Evolutionary conservation across 2,888 invertebrate genomes (phyloP), one percentile per base, ranked within the genome.

Genomic region (Arctia plantaginis): DNA sequence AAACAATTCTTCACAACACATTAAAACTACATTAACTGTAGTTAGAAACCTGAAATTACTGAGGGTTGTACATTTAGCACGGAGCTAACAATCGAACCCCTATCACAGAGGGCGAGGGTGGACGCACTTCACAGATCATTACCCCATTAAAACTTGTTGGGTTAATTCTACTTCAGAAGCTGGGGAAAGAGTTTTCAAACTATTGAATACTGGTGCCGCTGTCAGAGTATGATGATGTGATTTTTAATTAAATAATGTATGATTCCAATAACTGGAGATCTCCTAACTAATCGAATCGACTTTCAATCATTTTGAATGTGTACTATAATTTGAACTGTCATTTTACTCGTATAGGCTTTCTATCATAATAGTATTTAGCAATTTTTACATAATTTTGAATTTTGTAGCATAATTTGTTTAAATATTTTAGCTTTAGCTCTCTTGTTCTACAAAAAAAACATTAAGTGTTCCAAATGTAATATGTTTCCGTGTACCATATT

Each of bases 121-220:
- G 81, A 78, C 76, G 72, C 84, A 80, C 83, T 85, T 85, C 82
- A 79, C 85, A 85, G 86, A 87, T 89, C 87, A 89, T 89, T 90
- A 87, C 84, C 80, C 84, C 81, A 85, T 89, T 88, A 89, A 82
- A 88, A 89, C 82, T 88, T 87, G 78, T 76, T 72, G 81, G 81
- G 84, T 77, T 85, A 85, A 82, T 85, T 86, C 85, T 80, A 80
- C 77, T 81, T 70, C 15, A 59, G 33, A 41, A 44, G 39, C 27
- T 20, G 23, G 13, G 4, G 44, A 59, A 65, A 23, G 55, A 67
- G 10, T 23, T 35, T 51, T 68, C 3, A 15, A 69, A 72, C 75
- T 65, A 72, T 67, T 66, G 68, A 69, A 69, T 23, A 41, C 55
- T 41, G 35, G n/a, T 35, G 59, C 27, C 4, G 44, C 30, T 47